phyloP scores from a whole-genome alignment of 2,888 invertebrate genomes.

The Yponomeuta sedellus region DNA sequence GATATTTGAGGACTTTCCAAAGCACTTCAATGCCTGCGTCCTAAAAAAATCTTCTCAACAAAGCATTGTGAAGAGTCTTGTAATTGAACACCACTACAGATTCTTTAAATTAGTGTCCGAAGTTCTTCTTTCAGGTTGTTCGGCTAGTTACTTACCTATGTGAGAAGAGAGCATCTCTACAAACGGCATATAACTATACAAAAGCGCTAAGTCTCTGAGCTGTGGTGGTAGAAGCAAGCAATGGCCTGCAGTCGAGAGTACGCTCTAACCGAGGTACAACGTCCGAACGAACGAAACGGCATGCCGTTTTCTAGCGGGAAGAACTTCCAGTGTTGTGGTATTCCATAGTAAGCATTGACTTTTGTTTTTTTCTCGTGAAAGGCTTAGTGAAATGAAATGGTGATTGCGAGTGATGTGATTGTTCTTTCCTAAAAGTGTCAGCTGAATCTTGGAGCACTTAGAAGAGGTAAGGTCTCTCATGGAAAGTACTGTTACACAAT shows the following conservation, averaged over 20 bases:
- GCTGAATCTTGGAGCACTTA: neutral
- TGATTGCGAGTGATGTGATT: neutral
- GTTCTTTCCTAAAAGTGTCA: neutral
- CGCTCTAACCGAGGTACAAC: neutral
- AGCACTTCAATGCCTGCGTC: too few species aligned
- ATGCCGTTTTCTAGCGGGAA: conserved; percentile 1
- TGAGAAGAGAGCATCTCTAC: too few species aligned
- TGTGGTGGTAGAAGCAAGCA: neutral
- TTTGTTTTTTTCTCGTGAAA: neutral
- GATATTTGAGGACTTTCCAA: too few species aligned
- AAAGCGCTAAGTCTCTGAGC: neutral
- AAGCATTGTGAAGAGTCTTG: too few species aligned
- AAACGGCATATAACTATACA: too few species aligned
- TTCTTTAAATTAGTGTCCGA: too few species aligned
- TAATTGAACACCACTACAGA: too few species aligned
- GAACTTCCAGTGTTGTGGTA: neutral
- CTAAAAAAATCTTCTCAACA: too few species aligned
- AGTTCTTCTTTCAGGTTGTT: too few species aligned
- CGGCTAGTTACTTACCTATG: too few species aligned
- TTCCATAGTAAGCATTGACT: neutral
- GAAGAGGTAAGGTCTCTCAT: neutral
- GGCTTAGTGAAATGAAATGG: neutral
- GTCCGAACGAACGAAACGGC: neutral
- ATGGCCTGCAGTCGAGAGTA: neutral
- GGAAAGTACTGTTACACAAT: conserved; percentile 3